These are phyloP conservation scores for Drosophila pandora DNA, from an alignment of 1,140 invertebrate genomes.

Conservation along the genomic window DNA sequence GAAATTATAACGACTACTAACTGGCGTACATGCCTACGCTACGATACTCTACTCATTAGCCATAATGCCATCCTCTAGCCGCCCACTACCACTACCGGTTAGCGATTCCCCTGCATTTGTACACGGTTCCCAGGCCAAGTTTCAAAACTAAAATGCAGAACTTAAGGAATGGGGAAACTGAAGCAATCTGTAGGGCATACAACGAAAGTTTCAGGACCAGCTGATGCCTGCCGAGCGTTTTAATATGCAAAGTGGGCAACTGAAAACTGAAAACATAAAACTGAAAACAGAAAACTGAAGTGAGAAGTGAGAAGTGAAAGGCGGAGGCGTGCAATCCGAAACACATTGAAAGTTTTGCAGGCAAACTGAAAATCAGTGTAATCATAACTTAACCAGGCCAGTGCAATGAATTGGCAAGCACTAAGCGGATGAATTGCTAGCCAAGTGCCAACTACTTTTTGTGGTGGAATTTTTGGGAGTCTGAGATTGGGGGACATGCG, in stretches of 20 bases:
- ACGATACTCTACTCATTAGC: slow-evolving; percentile 44
- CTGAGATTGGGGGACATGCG: slow-evolving; percentile 24
- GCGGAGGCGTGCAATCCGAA: slow-evolving; percentile 17
- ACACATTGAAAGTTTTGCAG: slow-evolving; percentile 54
- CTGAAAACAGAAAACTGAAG: neutral
- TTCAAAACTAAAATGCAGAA: slow-evolving; percentile 9
- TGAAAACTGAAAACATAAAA: neutral
- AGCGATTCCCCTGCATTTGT: slow-evolving; percentile 5
- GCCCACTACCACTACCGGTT: slow-evolving; percentile 13
- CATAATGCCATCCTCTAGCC: slow-evolving; percentile 29
- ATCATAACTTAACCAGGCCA: slow-evolving; percentile 61
- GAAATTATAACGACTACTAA: neutral
- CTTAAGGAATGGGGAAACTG: slow-evolving; percentile 11
- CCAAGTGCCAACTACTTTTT: slow-evolving; percentile 50
- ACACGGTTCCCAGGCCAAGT: slow-evolving; percentile 5
- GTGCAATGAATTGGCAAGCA: slow-evolving; percentile 42
- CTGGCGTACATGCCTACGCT: slow-evolving; percentile 19
- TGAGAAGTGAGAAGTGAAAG: slow-evolving; percentile 26
- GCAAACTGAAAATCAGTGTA: slow-evolving; percentile 41
- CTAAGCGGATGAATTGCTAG: slow-evolving; percentile 47
- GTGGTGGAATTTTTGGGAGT: neutral
- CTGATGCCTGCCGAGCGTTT: slow-evolving; percentile 24
- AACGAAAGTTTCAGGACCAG: slow-evolving; percentile 18
- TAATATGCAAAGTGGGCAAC: slow-evolving; percentile 29
- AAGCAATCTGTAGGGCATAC: slow-evolving; percentile 20